phyloP scores from a whole-genome alignment of 2,797 vertebrate genomes.

The Selene dorsalis region DNA sequence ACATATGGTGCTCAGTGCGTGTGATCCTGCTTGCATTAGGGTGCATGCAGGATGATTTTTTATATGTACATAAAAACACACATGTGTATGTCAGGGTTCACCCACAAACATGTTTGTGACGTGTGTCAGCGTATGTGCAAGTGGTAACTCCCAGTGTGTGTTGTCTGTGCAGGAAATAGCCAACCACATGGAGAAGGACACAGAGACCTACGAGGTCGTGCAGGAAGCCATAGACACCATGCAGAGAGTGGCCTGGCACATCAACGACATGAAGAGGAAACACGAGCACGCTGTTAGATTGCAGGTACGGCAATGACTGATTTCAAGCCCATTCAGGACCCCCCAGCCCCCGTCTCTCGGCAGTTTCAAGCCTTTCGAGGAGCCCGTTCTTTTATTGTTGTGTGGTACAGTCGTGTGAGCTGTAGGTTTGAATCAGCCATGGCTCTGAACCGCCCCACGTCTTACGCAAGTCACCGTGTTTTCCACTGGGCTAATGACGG shows the following conservation, averaged over 20 bases:
- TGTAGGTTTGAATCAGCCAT: slow-evolving; percentile 45
- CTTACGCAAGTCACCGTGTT: slow-evolving; percentile 61
- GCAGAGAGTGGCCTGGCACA: slow-evolving; percentile 99
- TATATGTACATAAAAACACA: slow-evolving; percentile 24
- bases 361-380: slow-evolving; percentile 27
- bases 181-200: slow-evolving; percentile 96
- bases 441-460: slow-evolving; percentile 57
- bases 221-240: slow-evolving; percentile 98
- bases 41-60: slow-evolving; percentile 25
- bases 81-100: neutral
- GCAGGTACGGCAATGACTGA: slow-evolving; percentile 84
- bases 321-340: neutral
- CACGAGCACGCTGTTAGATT: slow-evolving; percentile 94
- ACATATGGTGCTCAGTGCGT: slow-evolving; percentile 74
- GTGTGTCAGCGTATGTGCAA: neutral
- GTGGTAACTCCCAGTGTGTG: slow-evolving; percentile 28
- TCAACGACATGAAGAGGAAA: slow-evolving; percentile 99
- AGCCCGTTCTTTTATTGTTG: slow-evolving; percentile 45
- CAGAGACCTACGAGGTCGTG: slow-evolving; percentile 93
- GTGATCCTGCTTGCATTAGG: slow-evolving; percentile 41
- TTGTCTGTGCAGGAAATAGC: slow-evolving; percentile 91
- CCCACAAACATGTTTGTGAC: neutral
- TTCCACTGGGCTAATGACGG: slow-evolving; percentile 73
- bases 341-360: no score
- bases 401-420: slow-evolving; percentile 51